A percentile compares a stretch with the other conserved stretches of the same genome.
These are phyloP conservation scores for Eretmochelys imbricata DNA, from an alignment of 2,113 vertebrate genomes.

Conservation along the genomic window DNA sequence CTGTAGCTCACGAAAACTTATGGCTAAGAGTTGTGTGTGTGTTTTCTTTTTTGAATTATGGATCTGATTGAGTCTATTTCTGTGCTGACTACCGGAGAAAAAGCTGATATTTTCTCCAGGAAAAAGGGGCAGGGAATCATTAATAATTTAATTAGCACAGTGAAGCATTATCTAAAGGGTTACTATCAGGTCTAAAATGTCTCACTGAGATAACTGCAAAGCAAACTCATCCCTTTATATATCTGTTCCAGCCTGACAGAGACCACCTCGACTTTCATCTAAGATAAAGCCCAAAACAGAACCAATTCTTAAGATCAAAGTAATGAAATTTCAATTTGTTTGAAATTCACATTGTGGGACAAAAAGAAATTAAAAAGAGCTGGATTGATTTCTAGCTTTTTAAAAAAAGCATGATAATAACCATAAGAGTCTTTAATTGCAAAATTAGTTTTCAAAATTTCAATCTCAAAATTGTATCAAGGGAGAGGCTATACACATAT, in stretches of 20 bases:
- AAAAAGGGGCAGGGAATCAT: neutral
- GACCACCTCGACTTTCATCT: neutral
- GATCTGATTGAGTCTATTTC: neutral
- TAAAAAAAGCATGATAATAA: neutral
- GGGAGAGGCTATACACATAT: neutral
- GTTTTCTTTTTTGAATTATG: slow-evolving; percentile 4
- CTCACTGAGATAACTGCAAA: neutral
- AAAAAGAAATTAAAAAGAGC: neutral
- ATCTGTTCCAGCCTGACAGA: neutral
- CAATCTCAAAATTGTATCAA: neutral
- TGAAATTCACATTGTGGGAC: neutral
- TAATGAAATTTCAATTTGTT: fast-evolving
- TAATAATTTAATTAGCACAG: neutral
- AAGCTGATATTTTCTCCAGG: neutral
- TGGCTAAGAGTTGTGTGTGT: neutral
- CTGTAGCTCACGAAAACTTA: too few relatives aligned
- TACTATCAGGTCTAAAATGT: neutral
- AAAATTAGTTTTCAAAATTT: neutral
- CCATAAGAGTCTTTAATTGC: neutral
- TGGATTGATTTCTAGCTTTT: neutral
- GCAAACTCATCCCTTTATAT: neutral
- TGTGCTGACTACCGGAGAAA: neutral
- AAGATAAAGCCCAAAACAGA: neutral
- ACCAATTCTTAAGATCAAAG: neutral
- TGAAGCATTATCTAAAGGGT: slow-evolving; percentile 12